phyloP scores from a whole-genome alignment of 1,140 invertebrate genomes.

The Doryteuthis pealeii region DNA sequence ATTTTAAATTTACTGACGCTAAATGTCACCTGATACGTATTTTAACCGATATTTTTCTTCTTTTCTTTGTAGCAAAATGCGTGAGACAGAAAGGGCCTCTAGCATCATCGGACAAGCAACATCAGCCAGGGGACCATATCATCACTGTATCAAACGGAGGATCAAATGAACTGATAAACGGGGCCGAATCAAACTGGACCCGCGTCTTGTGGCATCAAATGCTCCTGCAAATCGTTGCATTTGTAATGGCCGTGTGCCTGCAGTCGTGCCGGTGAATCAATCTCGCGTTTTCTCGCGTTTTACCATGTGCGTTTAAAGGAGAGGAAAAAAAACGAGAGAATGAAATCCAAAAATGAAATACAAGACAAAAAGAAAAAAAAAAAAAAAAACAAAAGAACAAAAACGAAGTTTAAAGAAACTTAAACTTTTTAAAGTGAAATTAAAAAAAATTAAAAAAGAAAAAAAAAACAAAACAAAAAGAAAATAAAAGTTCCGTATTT shows the following conservation, averaged over 20 bases:
- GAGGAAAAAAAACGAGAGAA: constrained; percentile 29
- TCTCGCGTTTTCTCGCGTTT: background rate
- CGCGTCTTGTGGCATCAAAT: background rate
- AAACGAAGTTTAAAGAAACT: too few species aligned
- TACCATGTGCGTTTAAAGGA: constrained; percentile 76
- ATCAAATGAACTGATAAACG: background rate
- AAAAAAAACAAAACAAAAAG: too few species aligned
- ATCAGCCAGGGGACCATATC: background rate
- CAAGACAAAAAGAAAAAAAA: too few species aligned
- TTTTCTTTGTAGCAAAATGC: background rate
- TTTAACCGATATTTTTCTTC: background rate
- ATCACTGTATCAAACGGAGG: background rate
- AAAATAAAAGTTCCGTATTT: too few species aligned
- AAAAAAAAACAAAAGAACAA: too few species aligned
- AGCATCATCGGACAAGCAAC: background rate
- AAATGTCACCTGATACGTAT: too few species aligned
- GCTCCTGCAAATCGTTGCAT: background rate
- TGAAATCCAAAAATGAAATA: too few species aligned
- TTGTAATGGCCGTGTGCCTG: background rate
- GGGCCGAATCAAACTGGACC: background rate
- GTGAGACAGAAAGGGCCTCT: background rate
- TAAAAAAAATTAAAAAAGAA: too few species aligned
- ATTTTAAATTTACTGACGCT: too few species aligned
- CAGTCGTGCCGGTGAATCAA: background rate
- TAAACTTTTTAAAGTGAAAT: too few species aligned